A percentile compares a stretch with the other conserved stretches of the same genome.
Conservation (phyloP, 2,113 vertebrate genomes). For the Notiomystis cincta region DNA sequence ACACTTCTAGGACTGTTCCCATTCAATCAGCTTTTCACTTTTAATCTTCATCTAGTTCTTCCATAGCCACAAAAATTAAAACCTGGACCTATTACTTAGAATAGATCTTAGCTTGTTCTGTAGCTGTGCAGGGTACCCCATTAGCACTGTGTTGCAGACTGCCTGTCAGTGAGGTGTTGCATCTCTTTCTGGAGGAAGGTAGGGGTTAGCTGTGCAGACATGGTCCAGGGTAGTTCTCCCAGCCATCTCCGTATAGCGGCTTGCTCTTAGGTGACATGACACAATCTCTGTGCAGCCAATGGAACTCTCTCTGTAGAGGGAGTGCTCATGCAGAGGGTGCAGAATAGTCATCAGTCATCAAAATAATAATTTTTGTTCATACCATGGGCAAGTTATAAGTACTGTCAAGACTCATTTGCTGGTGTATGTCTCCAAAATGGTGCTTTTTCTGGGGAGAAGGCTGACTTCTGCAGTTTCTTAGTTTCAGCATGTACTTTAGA, state of each 20-base stretch:
- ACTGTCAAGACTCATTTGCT: neutral
- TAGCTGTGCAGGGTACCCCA: neutral
- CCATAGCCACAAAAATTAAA: neutral
- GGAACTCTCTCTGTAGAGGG: neutral
- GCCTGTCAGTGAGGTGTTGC: neutral
- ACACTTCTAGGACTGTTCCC: neutral
- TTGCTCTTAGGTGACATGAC: neutral
- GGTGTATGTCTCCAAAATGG: neutral
- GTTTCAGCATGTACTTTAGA: neutral
- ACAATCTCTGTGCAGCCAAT: neutral
- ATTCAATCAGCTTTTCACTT: neutral
- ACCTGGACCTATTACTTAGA: neutral
- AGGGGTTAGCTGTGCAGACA: neutral
- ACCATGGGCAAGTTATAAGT: neutral
- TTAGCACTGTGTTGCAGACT: neutral
- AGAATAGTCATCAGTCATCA: neutral
- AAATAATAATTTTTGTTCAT: neutral
- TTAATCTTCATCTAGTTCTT: neutral
- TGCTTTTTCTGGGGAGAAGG: neutral
- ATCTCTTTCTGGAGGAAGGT: neutral
- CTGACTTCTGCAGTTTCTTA: neutral
- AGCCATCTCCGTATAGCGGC: neutral
- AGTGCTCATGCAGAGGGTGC: neutral
- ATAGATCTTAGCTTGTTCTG: neutral
- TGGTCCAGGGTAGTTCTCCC: neutral